A percentile compares a stretch with the other conserved stretches of the same genome.
These are phyloP conservation scores for Aythya baeri DNA, from an alignment of 2,113 vertebrate genomes.

Conservation along the genomic window DNA sequence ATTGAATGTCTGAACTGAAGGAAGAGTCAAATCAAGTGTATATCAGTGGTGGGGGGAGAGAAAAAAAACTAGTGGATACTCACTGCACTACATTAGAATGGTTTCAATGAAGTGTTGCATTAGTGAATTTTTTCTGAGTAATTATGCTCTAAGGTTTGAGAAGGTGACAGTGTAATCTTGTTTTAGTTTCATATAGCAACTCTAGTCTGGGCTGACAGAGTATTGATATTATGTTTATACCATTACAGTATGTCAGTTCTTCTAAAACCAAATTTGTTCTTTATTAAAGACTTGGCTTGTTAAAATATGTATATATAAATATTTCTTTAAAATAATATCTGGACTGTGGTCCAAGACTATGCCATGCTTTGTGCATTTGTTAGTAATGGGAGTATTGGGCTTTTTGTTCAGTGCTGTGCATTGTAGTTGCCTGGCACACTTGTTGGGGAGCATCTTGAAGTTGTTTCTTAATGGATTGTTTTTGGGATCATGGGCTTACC, in stretches of 20 bases:
- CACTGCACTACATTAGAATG: neutral
- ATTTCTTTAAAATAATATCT: no score
- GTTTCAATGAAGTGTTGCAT: neutral
- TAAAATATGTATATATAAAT: no score
- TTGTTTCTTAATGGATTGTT: neutral
- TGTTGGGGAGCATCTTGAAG: neutral
- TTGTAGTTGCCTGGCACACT: neutral
- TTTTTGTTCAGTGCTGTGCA: rapidly evolving
- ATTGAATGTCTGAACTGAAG: neutral
- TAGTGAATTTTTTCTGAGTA: neutral
- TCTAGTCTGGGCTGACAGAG: neutral
- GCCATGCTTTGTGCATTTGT: neutral
- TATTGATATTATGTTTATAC: neutral
- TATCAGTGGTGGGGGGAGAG: neutral
- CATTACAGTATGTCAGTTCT: neutral
- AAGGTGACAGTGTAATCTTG: neutral
- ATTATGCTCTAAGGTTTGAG: neutral
- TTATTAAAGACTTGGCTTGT: neutral
- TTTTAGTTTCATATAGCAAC: neutral
- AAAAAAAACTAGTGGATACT: neutral
- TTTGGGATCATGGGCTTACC: neutral
- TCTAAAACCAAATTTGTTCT: neutral
- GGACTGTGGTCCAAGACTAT: neutral
- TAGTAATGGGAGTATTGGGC: neutral
- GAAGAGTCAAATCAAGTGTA: neutral